Evolutionary conservation across 2,888 invertebrate genomes (phyloP).

Genomic region (Nymphalis urticae): DNA sequence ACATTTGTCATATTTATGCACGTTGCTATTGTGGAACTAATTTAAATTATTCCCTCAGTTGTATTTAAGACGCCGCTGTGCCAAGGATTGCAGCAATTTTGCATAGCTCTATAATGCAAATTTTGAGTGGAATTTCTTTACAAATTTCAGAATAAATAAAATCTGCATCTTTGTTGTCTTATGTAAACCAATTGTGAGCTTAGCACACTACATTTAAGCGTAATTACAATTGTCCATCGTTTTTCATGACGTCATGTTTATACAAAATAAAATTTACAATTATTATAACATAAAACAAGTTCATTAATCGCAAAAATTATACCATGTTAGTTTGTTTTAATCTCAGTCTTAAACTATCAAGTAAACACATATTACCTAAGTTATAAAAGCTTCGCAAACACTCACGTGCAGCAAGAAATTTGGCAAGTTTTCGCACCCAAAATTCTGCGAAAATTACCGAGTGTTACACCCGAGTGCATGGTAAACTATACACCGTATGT

Average conservation of each 20-base stretch:
- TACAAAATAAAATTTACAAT: neutral
- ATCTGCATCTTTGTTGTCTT: conserved; percentile 13
- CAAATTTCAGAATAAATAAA: conserved; percentile 26
- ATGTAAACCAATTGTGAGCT: conserved; percentile 1
- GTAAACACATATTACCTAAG: conserved; percentile 24
- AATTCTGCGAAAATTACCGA: conserved; percentile 33
- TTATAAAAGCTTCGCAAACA: conserved; percentile 27
- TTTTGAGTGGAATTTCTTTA: conserved; percentile 32
- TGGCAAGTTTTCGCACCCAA: conserved; percentile 32
- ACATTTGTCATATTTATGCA: conserved; percentile 16
- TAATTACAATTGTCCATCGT: neutral
- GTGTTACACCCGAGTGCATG: conserved; percentile 33
- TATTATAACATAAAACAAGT: neutral
- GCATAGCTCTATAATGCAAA: conserved; percentile 36
- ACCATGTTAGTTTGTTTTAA: conserved; percentile 16
- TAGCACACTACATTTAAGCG: neutral
- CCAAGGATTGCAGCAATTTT: conserved; percentile 26
- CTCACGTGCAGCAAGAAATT: conserved; percentile 30
- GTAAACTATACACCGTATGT: conserved; percentile 34
- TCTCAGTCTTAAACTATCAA: conserved; percentile 22
- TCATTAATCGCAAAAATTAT: conserved; percentile 10
- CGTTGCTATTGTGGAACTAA: conserved; percentile 26
- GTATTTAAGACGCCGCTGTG: conserved; percentile 25
- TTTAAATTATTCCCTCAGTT: conserved; percentile 28
- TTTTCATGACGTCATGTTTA: neutral